A percentile compares a stretch with the other conserved stretches of the same genome.
These are phyloP conservation scores for Sclerodermus sp. DNA, from an alignment of 2,888 invertebrate genomes.

Conservation along the genomic window DNA sequence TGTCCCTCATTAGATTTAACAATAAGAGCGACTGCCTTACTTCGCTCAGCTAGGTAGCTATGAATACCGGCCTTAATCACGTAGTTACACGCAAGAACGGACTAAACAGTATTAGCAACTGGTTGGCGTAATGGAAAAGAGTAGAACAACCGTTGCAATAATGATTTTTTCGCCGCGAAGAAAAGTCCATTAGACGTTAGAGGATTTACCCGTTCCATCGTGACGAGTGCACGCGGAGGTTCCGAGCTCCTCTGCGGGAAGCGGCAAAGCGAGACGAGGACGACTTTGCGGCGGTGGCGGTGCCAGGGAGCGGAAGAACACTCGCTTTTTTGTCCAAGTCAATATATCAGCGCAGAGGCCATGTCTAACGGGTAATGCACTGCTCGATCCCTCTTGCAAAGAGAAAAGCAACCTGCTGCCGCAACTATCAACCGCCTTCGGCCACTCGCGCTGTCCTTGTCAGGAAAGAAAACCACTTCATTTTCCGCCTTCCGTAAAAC, in stretches of 20 bases:
- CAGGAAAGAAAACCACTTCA: conserved; percentile 36
- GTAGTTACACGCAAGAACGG: no score
- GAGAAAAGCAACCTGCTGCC: conserved; percentile 26
- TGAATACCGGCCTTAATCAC: no score
- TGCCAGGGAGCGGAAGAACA: conserved; percentile 42
- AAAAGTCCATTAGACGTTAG: conserved; percentile 30
- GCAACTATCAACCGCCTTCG: conserved; percentile 17
- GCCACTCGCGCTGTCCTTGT: conserved; percentile 28
- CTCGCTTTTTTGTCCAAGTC: conserved; percentile 51
- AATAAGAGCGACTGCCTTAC: no score
- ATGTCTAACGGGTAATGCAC: conserved; percentile 55
- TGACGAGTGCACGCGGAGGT: conserved; percentile 9
- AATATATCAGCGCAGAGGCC: conserved; percentile 54
- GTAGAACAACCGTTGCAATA: conserved; percentile 15
- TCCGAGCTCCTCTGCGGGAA: no score
- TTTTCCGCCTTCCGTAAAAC: conserved; percentile 23
- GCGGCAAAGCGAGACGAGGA: conserved; percentile 11
- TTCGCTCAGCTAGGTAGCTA: no score
- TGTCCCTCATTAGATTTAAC: no score
- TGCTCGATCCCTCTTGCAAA: conserved; percentile 39
- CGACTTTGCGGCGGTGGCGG: conserved; percentile 13
- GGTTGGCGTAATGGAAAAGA: conserved; percentile 18
- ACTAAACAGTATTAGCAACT: no score
- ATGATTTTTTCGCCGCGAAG: conserved; percentile 15
- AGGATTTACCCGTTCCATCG: neutral